Percentiles rank a stretch among this genome's conserved stretches.
phyloP scores from a whole-genome alignment of 2,797 vertebrate species.

The Petrocephalus schoutedeni region DNA sequence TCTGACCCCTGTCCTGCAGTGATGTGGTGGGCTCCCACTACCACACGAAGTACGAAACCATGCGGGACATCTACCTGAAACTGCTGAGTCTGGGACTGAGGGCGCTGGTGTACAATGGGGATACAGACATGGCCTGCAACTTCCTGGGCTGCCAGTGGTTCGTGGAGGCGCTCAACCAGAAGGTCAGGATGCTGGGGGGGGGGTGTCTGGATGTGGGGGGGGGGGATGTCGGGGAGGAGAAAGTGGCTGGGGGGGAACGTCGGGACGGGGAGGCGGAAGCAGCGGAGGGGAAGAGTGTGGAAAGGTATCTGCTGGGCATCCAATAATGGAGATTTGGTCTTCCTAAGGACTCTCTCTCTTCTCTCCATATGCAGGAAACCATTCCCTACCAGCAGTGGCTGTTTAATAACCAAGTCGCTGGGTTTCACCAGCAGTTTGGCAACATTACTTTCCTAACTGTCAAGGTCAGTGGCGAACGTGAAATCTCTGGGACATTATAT shows the following conservation, averaged over 20 bases:
- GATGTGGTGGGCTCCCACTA: constrained; percentile 49
- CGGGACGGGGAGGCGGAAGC: too few species aligned
- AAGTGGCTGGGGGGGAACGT: not conserved
- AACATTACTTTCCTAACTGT: constrained; percentile 68
- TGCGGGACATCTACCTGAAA: constrained; percentile 61
- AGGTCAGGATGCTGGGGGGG: too few species aligned
- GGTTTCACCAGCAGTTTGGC: constrained; percentile 65
- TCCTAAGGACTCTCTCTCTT: not conserved
- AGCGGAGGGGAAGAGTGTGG: not conserved
- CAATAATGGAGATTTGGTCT: not conserved
- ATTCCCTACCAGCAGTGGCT: constrained; percentile 55
- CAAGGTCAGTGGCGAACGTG: constrained; percentile 51
- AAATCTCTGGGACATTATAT: not conserved
- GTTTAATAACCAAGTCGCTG: constrained; percentile 59
- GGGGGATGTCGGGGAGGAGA: not conserved
- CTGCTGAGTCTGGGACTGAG: constrained; percentile 57
- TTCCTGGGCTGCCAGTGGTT: constrained; percentile 73
- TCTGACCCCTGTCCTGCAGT: constrained; percentile 38
- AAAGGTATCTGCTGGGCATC: not conserved
- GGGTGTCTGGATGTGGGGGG: too few species aligned
- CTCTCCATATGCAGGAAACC: constrained; percentile 47
- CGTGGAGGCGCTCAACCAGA: constrained; percentile 60
- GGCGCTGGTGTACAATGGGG: constrained; percentile 68
- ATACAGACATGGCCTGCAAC: constrained; percentile 75
- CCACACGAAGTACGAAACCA: constrained; percentile 43